These are phyloP conservation scores for Amphiduros pacificus DNA, from an alignment of 2,888 invertebrate genomes.

Conservation along the genomic window DNA sequence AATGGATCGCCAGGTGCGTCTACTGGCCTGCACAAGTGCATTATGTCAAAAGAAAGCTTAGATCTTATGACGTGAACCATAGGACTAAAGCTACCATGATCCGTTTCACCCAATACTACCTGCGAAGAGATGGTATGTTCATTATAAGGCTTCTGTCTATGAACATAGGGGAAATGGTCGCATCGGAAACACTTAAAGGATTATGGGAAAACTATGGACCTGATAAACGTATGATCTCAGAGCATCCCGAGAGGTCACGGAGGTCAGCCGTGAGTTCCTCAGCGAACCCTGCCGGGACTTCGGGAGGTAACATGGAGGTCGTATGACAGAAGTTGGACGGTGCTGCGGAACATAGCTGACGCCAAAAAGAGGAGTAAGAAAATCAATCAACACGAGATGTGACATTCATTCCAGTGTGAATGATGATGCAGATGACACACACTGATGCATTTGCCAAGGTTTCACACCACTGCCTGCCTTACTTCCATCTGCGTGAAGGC, in stretches of 20 bases:
- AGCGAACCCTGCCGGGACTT: background rate
- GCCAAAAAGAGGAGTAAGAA: no score
- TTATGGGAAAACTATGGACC: slow-evolving; percentile 32
- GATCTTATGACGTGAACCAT: slow-evolving; percentile 26
- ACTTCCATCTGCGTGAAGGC: no score
- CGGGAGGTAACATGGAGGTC: slow-evolving; percentile 15
- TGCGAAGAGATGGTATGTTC: slow-evolving; percentile 31
- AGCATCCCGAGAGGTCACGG: slow-evolving; percentile 18
- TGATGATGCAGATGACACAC: no score
- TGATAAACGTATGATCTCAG: slow-evolving; percentile 23
- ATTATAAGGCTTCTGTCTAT: slow-evolving; percentile 27
- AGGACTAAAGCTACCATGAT: slow-evolving; percentile 22
- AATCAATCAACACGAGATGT: no score
- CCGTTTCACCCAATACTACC: slow-evolving; percentile 31
- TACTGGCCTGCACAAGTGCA: slow-evolving; percentile 29
- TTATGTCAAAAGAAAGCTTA: slow-evolving; percentile 27
- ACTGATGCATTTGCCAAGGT: no score
- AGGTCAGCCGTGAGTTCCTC: slow-evolving; percentile 5
- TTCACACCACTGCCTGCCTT: no score
- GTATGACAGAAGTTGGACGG: slow-evolving; percentile 9
- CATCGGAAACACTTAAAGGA: slow-evolving; percentile 28
- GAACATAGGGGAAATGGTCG: slow-evolving; percentile 32
- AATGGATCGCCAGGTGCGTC: slow-evolving; percentile 54
- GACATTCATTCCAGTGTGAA: no score
- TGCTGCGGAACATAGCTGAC: no score